phyloP scores from a whole-genome alignment of 2,888 invertebrate species.

The Tuta absoluta region DNA sequence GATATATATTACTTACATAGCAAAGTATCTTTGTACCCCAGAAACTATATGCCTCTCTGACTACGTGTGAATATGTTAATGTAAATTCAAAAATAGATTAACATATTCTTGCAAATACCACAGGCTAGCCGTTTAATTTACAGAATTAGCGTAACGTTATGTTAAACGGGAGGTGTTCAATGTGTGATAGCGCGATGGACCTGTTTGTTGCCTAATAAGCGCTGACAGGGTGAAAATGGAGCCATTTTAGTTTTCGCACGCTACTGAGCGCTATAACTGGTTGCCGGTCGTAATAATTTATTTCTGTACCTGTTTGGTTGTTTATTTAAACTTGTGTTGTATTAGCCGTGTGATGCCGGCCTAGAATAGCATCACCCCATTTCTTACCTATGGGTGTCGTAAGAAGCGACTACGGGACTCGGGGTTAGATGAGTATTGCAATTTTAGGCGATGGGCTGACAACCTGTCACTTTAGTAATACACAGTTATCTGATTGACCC shows the following conservation, averaged over 20 bases:
- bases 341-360: too few species aligned
- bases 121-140: slow-evolving; percentile 8
- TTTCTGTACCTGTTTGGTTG: not conserved
- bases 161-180: slow-evolving; percentile 27
- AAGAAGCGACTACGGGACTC: too few species aligned
- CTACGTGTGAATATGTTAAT: too few species aligned
- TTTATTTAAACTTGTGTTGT: not conserved
- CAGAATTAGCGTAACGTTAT: slow-evolving; percentile 3
- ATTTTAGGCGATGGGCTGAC: too few species aligned
- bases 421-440: too few species aligned
- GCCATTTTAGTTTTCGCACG: slow-evolving; percentile 33
- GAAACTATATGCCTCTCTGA: too few species aligned
- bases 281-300: not conserved
- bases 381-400: too few species aligned
- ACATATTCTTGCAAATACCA: not conserved
- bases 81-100: not conserved
- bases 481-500: too few species aligned
- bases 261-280: not conserved
- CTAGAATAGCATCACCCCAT: too few species aligned
- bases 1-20: too few species aligned
- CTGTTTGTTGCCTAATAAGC: slow-evolving; percentile 21
- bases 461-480: too few species aligned
- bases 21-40: too few species aligned
- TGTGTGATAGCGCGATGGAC: slow-evolving; percentile 25
- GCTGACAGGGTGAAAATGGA: slow-evolving; percentile 34